Percentiles rank a stretch among this genome's conserved stretches.
Evolutionary conservation across 2,797 vertebrate genomes (phyloP).

Genomic region (Sebastes hopkinsi): DNA sequence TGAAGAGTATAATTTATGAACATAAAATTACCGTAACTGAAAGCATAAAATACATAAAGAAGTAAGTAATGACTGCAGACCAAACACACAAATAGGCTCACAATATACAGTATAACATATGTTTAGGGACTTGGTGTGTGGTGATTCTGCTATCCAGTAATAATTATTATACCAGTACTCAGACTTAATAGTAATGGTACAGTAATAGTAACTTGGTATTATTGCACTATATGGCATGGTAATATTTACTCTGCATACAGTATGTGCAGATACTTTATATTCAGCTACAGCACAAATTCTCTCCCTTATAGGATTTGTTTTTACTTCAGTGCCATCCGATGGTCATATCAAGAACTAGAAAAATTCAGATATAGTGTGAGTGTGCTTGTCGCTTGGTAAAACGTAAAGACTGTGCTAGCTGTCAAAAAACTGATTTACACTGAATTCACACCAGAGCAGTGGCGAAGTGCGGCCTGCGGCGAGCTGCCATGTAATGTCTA

Average conservation of each 20-base stretch:
- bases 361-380: too few relatives aligned
- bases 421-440: too few relatives aligned
- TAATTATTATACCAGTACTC: neutral
- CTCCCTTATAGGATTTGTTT: neutral
- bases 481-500: too few relatives aligned
- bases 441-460: too few relatives aligned
- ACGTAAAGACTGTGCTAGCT: too few relatives aligned
- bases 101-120: neutral
- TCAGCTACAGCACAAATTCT: neutral
- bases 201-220: neutral
- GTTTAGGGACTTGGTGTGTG: neutral
- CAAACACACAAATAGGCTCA: neutral
- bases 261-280: neutral
- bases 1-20: neutral
- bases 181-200: neutral
- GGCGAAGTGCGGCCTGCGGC: too few relatives aligned
- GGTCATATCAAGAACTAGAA: neutral
- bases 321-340: neutral
- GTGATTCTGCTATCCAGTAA: neutral
- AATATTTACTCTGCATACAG: neutral
- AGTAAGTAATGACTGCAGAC: neutral
- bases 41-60: neutral
- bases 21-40: neutral
- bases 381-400: too few relatives aligned
- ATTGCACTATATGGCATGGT: neutral